phyloP scores from a whole-genome alignment of 2,797 vertebrate species.

The Sebastes wilsoni region DNA sequence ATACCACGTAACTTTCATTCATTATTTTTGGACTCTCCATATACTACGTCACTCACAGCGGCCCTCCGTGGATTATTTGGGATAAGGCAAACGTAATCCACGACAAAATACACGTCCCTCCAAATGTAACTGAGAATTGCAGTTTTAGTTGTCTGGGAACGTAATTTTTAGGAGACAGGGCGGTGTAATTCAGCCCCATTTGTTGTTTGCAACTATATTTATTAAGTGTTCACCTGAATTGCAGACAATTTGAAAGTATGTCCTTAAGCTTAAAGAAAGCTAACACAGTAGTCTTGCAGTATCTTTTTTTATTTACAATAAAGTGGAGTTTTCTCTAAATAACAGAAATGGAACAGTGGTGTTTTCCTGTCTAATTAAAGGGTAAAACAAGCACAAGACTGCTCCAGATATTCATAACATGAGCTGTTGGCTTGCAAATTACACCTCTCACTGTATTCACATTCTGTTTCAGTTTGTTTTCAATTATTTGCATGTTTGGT shows the following conservation, averaged over 20 bases:
- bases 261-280: slow-evolving; percentile 6
- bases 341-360: not conserved
- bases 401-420: slow-evolving; percentile 15
- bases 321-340: slow-evolving; percentile 8
- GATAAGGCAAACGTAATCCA: no score
- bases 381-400: slow-evolving; percentile 12
- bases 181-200: not conserved
- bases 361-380: slow-evolving; percentile 40
- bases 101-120: rapidly evolving
- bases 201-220: not conserved
- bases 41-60: no score
- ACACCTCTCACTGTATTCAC: slow-evolving; percentile 7
- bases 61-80: rapidly evolving
- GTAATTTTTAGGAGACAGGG: not conserved
- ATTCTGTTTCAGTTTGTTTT: slow-evolving; percentile 22
- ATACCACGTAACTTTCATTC: no score
- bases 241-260: not conserved
- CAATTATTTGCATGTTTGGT: slow-evolving; percentile 2
- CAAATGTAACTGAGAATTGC: no score
- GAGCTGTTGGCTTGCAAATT: slow-evolving; percentile 30
- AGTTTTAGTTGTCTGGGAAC: no score
- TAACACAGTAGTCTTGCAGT: not conserved
- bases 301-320: slow-evolving; percentile 15
- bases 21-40: no score
- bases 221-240: slow-evolving; percentile 9